Conservation (phyloP, 2,888 invertebrate genomes). For the Eupeodes latifasciatus region DNA sequence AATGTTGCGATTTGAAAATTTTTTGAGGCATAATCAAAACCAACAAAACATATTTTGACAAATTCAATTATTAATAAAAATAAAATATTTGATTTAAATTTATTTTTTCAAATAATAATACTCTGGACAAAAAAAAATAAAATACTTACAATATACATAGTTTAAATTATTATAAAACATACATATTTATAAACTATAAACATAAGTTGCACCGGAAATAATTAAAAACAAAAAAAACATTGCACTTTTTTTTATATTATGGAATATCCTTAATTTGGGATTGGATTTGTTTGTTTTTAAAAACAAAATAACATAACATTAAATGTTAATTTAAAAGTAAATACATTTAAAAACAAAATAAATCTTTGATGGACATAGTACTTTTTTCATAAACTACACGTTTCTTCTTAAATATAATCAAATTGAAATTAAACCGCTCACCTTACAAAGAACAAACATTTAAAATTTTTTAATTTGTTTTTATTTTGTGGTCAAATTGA, state of each 20-base stretch:
- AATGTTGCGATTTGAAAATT: no score
- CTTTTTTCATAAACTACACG: background rate
- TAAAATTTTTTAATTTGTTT: background rate
- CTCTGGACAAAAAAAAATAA: conserved; percentile 43
- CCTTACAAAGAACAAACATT: background rate
- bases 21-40: no score
- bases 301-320: conserved; percentile 27
- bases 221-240: conserved; percentile 34
- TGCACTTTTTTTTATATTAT: conserved; percentile 53
- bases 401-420: conserved; percentile 3
- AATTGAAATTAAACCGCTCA: background rate
- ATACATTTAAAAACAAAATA: background rate
- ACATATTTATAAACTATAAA: conserved; percentile 35
- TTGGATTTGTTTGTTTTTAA: conserved; percentile 36
- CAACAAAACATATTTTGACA: no score
- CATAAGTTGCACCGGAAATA: conserved; percentile 49
- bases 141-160: conserved; percentile 37
- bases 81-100: conserved; percentile 51
- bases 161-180: conserved; percentile 26
- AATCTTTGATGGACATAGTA: background rate
- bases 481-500: background rate
- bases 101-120: conserved; percentile 47
- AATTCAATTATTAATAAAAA: conserved; percentile 29
- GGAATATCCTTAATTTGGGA: conserved; percentile 61
- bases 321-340: conserved; percentile 25